These are phyloP conservation scores for Leptonema lineaticorne DNA, from an alignment of 1,140 invertebrate genomes.

Conservation along the genomic window DNA sequence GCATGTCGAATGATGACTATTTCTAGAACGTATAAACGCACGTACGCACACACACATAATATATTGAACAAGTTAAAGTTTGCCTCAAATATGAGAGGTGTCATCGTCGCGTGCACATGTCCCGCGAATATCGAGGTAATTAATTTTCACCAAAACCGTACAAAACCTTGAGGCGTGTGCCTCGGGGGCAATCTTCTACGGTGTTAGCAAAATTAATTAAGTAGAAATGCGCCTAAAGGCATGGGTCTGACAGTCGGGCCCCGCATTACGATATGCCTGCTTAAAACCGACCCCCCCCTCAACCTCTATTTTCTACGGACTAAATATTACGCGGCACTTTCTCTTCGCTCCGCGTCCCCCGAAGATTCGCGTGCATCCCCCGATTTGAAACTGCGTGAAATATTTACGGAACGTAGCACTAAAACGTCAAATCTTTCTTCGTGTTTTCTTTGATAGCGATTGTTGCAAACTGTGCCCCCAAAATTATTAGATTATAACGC, in stretches of 20 bases:
- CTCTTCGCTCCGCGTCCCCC: too few relatives aligned
- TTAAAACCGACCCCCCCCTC: constrained; percentile 4
- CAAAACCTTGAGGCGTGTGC: constrained; percentile 14
- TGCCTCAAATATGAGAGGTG: constrained; percentile 5
- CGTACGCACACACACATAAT: too few relatives aligned
- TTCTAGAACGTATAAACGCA: too few relatives aligned
- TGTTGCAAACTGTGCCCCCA: too few relatives aligned
- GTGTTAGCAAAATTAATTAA: constrained; percentile 10
- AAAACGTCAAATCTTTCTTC: too few relatives aligned
- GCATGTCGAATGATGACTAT: too few relatives aligned
- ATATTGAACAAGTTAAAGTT: background rate
- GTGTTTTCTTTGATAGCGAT: too few relatives aligned
- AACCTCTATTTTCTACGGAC: background rate
- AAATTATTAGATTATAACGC: too few relatives aligned
- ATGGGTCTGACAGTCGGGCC: background rate
- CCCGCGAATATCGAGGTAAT: constrained; percentile 16
- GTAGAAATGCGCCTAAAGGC: constrained; percentile 17
- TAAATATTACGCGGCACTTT: constrained; percentile 6
- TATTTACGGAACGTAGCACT: background rate
- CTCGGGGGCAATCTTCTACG: background rate
- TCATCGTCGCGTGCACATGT: constrained; percentile 13
- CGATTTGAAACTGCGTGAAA: background rate
- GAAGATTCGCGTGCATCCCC: constrained; percentile 9
- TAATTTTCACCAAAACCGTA: constrained; percentile 15
- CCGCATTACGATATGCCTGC: constrained; percentile 5